These are phyloP conservation scores for Automeris io DNA, from an alignment of 2,888 invertebrate genomes.

Conservation along the genomic window DNA sequence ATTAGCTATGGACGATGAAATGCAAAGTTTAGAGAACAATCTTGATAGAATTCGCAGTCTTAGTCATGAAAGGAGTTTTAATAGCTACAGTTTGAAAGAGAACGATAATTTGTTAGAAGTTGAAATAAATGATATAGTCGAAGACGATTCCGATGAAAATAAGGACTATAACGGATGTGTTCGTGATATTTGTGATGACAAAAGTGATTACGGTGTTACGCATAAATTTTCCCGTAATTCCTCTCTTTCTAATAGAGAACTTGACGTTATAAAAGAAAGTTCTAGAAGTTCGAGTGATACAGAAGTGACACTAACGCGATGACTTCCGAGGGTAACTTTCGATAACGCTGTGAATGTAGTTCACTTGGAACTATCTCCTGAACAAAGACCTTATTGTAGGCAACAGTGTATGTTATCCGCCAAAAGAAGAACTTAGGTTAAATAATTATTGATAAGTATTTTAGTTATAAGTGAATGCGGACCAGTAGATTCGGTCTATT, in stretches of 20 bases:
- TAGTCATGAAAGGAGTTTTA: constrained; percentile 62
- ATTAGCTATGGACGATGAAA: constrained; percentile 49
- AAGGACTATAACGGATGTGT: constrained; percentile 51
- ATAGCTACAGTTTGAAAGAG: constrained; percentile 48
- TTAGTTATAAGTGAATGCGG: constrained; percentile 44
- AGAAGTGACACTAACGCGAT: constrained; percentile 72
- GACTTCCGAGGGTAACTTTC: constrained; percentile 70
- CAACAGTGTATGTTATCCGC: constrained; percentile 33
- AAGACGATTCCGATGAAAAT: constrained; percentile 55
- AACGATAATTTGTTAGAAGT: constrained; percentile 65
- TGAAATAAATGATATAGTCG: constrained; percentile 57
- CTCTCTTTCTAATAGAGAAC: constrained; percentile 67
- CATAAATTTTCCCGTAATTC: constrained; percentile 70
- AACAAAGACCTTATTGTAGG: constrained; percentile 37
- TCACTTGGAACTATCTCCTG: constrained; percentile 52
- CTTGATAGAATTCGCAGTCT: constrained; percentile 69
- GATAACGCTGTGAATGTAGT: constrained; percentile 61
- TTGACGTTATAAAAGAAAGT: constrained; percentile 73
- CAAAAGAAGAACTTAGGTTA: constrained; percentile 34
- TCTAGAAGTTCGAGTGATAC: constrained; percentile 74
- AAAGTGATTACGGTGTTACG: constrained; percentile 55
- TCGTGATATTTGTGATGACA: constrained; percentile 58
- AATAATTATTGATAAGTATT: constrained; percentile 16
- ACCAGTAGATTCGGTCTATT: constrained; percentile 57
- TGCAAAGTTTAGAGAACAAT: constrained; percentile 64